These are phyloP conservation scores for Archips crataeganus DNA, from an alignment of 2,888 invertebrate species.

Conservation along the genomic window DNA sequence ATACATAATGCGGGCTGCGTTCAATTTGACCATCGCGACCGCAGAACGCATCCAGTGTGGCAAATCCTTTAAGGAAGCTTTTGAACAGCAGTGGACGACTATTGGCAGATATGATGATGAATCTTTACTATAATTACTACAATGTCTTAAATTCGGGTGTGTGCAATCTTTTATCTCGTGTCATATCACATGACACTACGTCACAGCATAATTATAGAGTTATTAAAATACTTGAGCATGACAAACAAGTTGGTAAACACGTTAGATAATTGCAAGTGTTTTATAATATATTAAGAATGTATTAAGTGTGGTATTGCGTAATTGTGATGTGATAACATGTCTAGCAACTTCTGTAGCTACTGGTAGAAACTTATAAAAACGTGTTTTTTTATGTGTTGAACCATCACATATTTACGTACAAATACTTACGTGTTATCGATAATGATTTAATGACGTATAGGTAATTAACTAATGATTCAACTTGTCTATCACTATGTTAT, in stretches of 20 bases:
- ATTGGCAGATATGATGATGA: too few species aligned
- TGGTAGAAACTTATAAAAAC: neutral
- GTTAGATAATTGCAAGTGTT: slow-evolving; percentile 16
- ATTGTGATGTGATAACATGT: neutral
- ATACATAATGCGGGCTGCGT: too few species aligned
- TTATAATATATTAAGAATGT: slow-evolving; percentile 5
- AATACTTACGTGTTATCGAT: neutral
- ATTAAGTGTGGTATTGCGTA: neutral
- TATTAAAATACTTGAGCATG: slow-evolving; percentile 11
- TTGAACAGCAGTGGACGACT: too few species aligned
- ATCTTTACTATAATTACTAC: neutral
- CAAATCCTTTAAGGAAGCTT: too few species aligned
- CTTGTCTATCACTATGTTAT: too few species aligned
- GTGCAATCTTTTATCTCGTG: neutral
- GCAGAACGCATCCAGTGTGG: too few species aligned
- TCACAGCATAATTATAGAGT: slow-evolving; percentile 11
- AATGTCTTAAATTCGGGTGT: neutral
- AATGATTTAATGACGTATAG: neutral
- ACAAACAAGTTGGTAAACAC: slow-evolving; percentile 18
- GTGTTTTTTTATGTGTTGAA: neutral
- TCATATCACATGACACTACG: slow-evolving; percentile 15
- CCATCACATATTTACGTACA: neutral
- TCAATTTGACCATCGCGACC: too few species aligned
- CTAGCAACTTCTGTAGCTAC: neutral
- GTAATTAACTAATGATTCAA: too few species aligned